phyloP scores from a whole-genome alignment of 2,888 invertebrate genomes.

The Clivina fossor region DNA sequence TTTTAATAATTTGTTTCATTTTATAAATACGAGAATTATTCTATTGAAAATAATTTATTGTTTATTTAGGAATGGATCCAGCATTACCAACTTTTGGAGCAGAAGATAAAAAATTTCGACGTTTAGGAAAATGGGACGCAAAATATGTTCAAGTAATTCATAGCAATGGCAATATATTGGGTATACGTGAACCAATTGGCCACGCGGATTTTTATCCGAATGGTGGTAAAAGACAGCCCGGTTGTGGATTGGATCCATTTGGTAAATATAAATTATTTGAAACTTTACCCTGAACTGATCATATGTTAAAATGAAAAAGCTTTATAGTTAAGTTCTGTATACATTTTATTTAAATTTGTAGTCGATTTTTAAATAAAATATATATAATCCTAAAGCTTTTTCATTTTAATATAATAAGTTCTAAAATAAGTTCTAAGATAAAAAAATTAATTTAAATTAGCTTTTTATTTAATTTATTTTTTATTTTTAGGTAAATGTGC shows the following conservation, averaged over 20 bases:
- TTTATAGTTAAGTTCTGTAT: no score
- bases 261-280: no score
- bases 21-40: no score
- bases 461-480: background rate
- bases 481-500: constrained; percentile 48
- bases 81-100: constrained; percentile 25
- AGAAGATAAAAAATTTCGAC: constrained; percentile 40
- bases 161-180: constrained; percentile 43
- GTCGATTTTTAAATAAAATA: no score
- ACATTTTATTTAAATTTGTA: no score
- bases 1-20: no score
- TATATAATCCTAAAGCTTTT: no score
- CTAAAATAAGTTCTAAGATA: no score
- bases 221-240: constrained; percentile 48
- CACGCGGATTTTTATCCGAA: constrained; percentile 51
- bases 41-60: background rate
- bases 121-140: constrained; percentile 47
- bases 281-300: no score
- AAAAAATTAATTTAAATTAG: no score
- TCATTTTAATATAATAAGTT: no score
- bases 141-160: constrained; percentile 49
- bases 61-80: constrained; percentile 18
- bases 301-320: no score
- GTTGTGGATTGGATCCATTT: constrained; percentile 46
- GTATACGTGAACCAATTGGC: constrained; percentile 45